Conservation (phyloP, 2,113 vertebrate species). For the Tachysurus vachellii region DNA sequence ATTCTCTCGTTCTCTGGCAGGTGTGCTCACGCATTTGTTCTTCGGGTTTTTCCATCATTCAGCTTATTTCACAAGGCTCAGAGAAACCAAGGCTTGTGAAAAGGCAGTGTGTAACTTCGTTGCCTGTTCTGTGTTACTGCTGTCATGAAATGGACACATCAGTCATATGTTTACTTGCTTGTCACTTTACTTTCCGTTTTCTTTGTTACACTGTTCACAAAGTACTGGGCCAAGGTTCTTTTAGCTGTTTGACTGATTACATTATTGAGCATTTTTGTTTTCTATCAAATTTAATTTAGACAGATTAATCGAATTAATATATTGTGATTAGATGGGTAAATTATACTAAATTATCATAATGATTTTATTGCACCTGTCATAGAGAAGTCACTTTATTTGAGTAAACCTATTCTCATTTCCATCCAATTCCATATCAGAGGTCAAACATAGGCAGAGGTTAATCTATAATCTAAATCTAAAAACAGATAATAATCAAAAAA, state of each 20-base stretch:
- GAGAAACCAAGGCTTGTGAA: constrained; percentile 63
- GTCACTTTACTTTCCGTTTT: constrained; percentile 18
- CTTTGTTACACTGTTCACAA: neutral
- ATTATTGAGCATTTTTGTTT: neutral
- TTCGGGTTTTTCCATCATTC: constrained; percentile 60
- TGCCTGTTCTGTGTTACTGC: constrained; percentile 37
- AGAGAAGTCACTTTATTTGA: neutral
- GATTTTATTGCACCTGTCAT: neutral
- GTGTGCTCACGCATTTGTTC: constrained; percentile 68
- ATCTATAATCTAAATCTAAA: neutral
- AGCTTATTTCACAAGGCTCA: constrained; percentile 57
- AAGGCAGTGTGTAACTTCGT: constrained; percentile 69
- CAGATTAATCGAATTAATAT: neutral
- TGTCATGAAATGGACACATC: constrained; percentile 57
- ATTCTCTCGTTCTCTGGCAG: constrained; percentile 73
- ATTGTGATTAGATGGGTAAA: neutral
- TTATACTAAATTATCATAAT: neutral
- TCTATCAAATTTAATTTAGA: neutral
- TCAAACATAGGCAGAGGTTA: neutral
- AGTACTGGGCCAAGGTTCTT: neutral
- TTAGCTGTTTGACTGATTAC: neutral
- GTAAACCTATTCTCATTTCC: neutral
- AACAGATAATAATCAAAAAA: neutral
- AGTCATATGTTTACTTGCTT: constrained; percentile 58
- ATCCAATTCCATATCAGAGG: neutral